Percentiles rank a stretch among this genome's conserved stretches.
These are phyloP conservation scores for Enteromius viviparus DNA, from an alignment of 2,797 vertebrate species.

Conservation along the genomic window DNA sequence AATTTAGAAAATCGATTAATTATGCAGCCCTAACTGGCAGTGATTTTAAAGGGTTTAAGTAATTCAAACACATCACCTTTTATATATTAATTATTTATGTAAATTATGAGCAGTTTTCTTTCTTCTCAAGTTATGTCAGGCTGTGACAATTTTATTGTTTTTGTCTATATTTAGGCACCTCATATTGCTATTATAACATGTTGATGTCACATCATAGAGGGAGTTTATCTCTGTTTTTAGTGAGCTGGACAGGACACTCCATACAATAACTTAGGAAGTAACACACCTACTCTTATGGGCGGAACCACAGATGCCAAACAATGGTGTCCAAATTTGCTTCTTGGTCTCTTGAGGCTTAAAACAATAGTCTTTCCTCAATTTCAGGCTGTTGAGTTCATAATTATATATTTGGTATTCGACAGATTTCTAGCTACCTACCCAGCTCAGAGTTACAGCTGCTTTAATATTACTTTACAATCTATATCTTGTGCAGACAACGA, in stretches of 20 bases:
- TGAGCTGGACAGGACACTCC: constrained; percentile 78
- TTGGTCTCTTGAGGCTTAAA: constrained; percentile 46
- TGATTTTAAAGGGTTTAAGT: neutral
- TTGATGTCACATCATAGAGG: neutral
- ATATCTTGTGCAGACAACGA: neutral
- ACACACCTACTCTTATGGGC: constrained; percentile 72
- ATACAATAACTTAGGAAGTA: constrained; percentile 86
- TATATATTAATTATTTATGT: neutral
- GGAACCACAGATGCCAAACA: constrained; percentile 61
- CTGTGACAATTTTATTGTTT: neutral
- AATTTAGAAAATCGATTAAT: no score
- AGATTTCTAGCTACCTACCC: neutral
- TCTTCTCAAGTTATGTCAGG: neutral
- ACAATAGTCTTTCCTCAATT: constrained; percentile 65
- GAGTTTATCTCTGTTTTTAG: constrained; percentile 82
- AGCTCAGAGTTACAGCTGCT: neutral
- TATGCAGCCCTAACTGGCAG: neutral
- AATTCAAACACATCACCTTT: neutral
- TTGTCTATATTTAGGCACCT: neutral
- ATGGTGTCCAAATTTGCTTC: constrained; percentile 55
- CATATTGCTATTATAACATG: constrained; percentile 11
- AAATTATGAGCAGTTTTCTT: neutral
- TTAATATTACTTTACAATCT: neutral
- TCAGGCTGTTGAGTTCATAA: neutral
- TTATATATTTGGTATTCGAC: neutral